Percentiles rank a stretch among this genome's conserved stretches.
Evolutionary conservation across 2,797 vertebrate species (phyloP).

Genomic region (Varecia variegata): DNA sequence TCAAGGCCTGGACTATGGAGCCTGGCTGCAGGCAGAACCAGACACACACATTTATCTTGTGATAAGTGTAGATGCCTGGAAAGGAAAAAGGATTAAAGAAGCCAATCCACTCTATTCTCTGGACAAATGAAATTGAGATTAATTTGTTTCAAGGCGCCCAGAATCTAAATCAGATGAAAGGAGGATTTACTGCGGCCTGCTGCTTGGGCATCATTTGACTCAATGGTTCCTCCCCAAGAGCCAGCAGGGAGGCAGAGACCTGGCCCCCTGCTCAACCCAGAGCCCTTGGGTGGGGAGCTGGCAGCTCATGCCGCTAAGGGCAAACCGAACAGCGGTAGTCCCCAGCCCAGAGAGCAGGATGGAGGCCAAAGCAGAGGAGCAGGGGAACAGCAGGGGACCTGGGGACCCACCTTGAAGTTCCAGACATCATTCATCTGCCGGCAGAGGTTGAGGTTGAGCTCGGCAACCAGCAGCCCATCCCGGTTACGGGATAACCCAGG

Average conservation of each 20-base stretch:
- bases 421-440: slow-evolving; percentile 93
- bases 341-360: too few relatives aligned
- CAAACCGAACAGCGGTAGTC: not conserved
- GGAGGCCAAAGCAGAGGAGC: not conserved
- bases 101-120: slow-evolving; percentile 32
- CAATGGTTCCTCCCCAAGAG: not conserved
- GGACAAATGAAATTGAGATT: slow-evolving; percentile 66
- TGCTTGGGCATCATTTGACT: not conserved
- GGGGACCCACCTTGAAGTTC: slow-evolving; percentile 92
- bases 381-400: not conserved
- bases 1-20: not conserved
- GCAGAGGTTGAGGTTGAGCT: slow-evolving; percentile 97
- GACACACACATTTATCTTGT: slow-evolving; percentile 42
- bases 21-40: slow-evolving; percentile 16
- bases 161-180: slow-evolving; percentile 53
- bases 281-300: not conserved
- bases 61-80: slow-evolving; percentile 39
- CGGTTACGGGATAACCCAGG: slow-evolving; percentile 92
- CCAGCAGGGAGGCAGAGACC: not conserved
- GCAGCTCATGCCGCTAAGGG: not conserved
- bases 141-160: slow-evolving; percentile 48
- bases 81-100: slow-evolving; percentile 43
- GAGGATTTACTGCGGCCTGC: not conserved
- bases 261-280: not conserved
- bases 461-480: slow-evolving; percentile 93